phyloP scores from a whole-genome alignment of 1,140 invertebrate species.

The Delia radicum region DNA sequence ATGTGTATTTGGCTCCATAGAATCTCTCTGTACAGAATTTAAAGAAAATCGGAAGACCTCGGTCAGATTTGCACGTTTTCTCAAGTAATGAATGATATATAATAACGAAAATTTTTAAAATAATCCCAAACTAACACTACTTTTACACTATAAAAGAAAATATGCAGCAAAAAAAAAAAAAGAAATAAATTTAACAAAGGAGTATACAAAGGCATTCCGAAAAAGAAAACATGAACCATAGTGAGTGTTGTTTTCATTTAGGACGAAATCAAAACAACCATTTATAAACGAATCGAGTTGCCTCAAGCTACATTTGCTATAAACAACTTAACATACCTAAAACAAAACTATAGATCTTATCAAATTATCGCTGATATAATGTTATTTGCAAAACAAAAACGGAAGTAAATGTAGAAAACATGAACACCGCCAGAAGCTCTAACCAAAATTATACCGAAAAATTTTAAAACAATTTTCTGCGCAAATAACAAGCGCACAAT shows the following conservation, averaged over 20 bases:
- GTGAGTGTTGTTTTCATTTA: too few species aligned
- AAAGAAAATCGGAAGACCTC: too few species aligned
- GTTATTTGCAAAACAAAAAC: not conserved
- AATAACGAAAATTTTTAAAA: not conserved
- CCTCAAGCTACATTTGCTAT: too few species aligned
- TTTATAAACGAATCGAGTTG: too few species aligned
- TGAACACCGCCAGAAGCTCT: not conserved
- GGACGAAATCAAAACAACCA: too few species aligned
- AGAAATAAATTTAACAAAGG: not conserved
- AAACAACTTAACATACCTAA: too few species aligned
- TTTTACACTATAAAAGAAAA: not conserved
- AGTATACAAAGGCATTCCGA: not conserved
- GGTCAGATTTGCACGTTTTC: too few species aligned
- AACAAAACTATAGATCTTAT: too few species aligned
- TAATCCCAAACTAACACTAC: not conserved
- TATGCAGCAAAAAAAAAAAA: not conserved
- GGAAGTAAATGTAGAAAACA: not conserved
- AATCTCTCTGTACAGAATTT: too few species aligned
- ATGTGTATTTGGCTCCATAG: too few species aligned
- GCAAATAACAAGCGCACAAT: not conserved
- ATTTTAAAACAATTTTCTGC: not conserved
- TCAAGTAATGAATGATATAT: not conserved
- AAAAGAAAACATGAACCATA: too few species aligned
- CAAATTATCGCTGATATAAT: not conserved
- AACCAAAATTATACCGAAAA: not conserved